Percentiles rank a stretch among this genome's conserved stretches.
These are phyloP conservation scores for Macrotis lagotis DNA, from an alignment of 2,113 vertebrate species.

Conservation along the genomic window DNA sequence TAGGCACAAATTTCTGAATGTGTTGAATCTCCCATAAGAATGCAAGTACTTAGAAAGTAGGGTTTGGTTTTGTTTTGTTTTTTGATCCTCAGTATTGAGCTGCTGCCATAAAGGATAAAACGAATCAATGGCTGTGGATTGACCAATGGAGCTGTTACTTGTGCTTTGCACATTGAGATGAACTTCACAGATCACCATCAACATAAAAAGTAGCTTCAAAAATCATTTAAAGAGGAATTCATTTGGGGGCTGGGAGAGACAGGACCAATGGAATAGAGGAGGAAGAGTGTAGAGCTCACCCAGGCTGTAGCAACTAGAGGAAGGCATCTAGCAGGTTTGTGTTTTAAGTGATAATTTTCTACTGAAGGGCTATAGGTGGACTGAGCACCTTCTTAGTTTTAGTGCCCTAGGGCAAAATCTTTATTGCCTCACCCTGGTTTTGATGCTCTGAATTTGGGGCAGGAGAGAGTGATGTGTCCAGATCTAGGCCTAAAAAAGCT, in stretches of 20 bases:
- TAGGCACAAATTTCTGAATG: not conserved
- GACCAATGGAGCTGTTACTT: not conserved
- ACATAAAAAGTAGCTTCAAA: not conserved
- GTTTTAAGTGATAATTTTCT: too few relatives aligned
- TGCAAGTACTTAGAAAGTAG: not conserved
- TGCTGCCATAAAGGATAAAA: not conserved
- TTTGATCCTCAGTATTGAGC: not conserved
- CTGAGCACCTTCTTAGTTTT: too few relatives aligned
- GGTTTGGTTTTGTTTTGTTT: not conserved
- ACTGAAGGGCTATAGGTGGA: too few relatives aligned
- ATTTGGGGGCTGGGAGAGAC: not conserved
- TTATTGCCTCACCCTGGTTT: too few relatives aligned
- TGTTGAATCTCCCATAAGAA: not conserved
- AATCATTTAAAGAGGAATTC: not conserved
- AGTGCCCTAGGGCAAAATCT: too few relatives aligned
- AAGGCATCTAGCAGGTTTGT: too few relatives aligned
- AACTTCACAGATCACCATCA: not conserved
- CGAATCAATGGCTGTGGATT: not conserved
- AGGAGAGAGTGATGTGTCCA: too few relatives aligned
- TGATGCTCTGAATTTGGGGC: too few relatives aligned
- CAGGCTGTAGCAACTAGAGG: too few relatives aligned
- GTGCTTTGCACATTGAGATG: not conserved
- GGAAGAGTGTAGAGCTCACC: not conserved
- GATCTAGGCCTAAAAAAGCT: too few relatives aligned
- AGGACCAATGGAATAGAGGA: not conserved